phyloP scores from a whole-genome alignment of 2,113 vertebrate genomes.

The Catharus minimus region DNA sequence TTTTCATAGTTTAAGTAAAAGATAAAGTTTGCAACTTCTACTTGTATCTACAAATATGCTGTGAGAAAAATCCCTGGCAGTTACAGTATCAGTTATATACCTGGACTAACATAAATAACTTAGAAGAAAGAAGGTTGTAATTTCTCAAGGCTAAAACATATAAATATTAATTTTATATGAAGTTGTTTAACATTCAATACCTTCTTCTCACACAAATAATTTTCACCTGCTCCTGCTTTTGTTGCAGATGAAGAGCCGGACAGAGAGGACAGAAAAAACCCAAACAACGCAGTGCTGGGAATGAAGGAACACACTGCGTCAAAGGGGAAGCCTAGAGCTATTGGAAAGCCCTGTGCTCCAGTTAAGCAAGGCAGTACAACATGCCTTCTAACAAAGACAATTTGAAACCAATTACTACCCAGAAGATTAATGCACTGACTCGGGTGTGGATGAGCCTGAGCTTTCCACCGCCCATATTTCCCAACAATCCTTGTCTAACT shows the following conservation, averaged over 20 bases:
- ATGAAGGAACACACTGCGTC: background rate
- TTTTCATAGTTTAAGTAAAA: background rate
- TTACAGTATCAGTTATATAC: background rate
- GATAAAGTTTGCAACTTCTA: background rate
- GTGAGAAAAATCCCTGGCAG: background rate
- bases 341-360: background rate
- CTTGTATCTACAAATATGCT: background rate
- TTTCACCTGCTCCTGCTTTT: background rate
- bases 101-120: background rate
- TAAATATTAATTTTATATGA: background rate
- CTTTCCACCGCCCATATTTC: background rate
- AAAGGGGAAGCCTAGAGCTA: background rate
- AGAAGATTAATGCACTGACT: background rate
- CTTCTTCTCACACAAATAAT: background rate
- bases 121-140: background rate
- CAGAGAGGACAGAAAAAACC: background rate
- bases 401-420: background rate
- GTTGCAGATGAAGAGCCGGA: background rate
- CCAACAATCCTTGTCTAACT: background rate
- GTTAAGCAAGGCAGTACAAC: background rate
- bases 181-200: background rate
- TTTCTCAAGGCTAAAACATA: background rate
- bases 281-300: rapidly evolving
- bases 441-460: background rate
- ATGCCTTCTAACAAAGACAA: background rate